Conservation (phyloP, 2,113 vertebrate species). For the Edolisoma coerulescens region DNA sequence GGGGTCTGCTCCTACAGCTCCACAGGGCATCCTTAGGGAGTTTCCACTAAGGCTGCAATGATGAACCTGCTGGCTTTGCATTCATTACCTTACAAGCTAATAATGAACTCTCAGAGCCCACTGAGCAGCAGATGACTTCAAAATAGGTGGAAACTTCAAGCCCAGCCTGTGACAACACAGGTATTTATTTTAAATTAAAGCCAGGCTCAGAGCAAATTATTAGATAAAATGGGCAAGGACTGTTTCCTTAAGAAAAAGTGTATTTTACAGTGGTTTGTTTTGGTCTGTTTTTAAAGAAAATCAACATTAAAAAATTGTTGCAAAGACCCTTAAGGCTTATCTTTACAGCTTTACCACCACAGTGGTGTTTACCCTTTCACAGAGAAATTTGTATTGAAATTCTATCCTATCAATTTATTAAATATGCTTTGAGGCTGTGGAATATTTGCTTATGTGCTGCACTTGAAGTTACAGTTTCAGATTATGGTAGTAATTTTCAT, state of each 20-base stretch:
- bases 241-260: neutral
- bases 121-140: neutral
- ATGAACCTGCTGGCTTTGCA: neutral
- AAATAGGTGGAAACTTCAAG: neutral
- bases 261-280: neutral
- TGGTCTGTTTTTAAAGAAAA: neutral
- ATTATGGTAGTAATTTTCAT: neutral
- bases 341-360: neutral
- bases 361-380: neutral
- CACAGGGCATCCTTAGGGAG: neutral
- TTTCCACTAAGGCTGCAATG: neutral
- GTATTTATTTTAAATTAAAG: neutral
- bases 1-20: neutral
- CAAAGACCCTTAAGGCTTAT: neutral
- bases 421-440: neutral
- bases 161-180: neutral
- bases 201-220: neutral
- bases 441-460: neutral
- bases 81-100: neutral
- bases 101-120: neutral
- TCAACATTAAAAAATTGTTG: neutral
- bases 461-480: neutral
- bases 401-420: neutral
- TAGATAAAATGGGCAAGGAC: neutral
- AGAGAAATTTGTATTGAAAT: neutral